Evolutionary conservation across 2,113 vertebrate genomes (phyloP), one percentile per base, ranked within the genome.

Genomic region (Cheilinus undulatus): DNA sequence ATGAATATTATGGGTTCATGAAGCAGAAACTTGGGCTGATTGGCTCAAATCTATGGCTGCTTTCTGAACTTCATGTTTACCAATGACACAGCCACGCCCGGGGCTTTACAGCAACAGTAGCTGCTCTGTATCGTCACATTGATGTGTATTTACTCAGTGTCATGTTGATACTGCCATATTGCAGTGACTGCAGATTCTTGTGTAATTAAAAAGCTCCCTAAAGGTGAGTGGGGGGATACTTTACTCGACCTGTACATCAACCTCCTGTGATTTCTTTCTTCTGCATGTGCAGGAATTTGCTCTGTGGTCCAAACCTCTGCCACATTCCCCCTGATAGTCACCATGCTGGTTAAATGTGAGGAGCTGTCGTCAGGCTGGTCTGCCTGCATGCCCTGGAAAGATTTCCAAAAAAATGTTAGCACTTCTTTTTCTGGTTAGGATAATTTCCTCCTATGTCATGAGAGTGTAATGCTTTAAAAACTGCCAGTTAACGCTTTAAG

Each of bases 61-160:
- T 62, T 70, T 79, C 81, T 87, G 48, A 89, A 84, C 69, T 83
- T 38, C 0, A 5, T 88, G 80, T 90, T 86, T 82, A 76, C 78
- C 67, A 45, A 48, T 63, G 51, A 23, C 71, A 69, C 81, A 61
- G 51, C 77, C 84, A 43, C 84, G 6, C 86, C 85, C 82, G 20
- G 46, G 76, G 46, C 81, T 24, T 63, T 49, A 56, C 56, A 76
- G 69, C 51, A 74, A 86, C 85, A 88, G 65, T 67, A 32, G 72
- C 73, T 49, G 66, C 66, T 81, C 69, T 90, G 85, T 90, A 45
- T 60, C 19, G 70, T 28, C 69, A 32, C 75, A 76, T 64, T 64
- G 23, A 57, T 20, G 4, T 19, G 22, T 87, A 58, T 88, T 86
- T 84, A 73, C 85, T 70, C 30, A 0, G 68, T 52, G 69, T 78